Conservation (phyloP, 2,888 invertebrate species). For the Patella depressa region DNA sequence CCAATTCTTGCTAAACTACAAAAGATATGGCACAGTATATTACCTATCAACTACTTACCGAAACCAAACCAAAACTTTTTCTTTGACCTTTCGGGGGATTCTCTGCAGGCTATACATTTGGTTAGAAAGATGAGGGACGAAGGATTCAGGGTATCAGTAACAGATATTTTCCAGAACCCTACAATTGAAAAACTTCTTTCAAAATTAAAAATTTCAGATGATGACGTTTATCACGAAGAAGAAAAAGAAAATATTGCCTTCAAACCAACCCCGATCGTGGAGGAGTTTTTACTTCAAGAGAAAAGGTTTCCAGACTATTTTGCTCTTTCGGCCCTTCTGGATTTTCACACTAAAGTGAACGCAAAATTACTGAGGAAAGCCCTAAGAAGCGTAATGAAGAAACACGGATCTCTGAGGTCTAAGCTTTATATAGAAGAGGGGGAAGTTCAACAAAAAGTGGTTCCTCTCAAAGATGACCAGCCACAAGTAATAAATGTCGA, state of each 20-base stretch:
- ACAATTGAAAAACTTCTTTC: neutral
- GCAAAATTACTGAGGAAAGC: neutral
- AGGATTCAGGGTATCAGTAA: neutral
- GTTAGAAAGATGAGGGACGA: neutral
- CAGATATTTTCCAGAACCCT: conserved; percentile 2
- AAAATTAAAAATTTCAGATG: neutral
- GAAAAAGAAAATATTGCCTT: neutral
- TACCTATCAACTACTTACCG: neutral
- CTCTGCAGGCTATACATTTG: conserved; percentile 1
- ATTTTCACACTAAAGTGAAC: neutral
- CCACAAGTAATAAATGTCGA: neutral
- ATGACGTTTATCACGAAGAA: neutral
- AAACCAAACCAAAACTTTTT: conserved; percentile 2
- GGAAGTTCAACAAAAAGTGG: neutral
- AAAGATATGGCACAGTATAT: neutral
- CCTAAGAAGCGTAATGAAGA: neutral
- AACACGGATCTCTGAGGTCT: neutral
- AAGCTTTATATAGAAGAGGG: neutral
- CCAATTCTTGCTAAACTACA: neutral
- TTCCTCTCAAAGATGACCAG: neutral
- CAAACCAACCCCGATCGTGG: neutral
- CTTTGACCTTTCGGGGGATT: conserved; percentile 1
- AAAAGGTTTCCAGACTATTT: neutral
- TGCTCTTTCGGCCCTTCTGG: neutral
- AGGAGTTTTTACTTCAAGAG: neutral